Percentiles rank a stretch among this genome's conserved stretches.
phyloP scores from a whole-genome alignment of 2,888 invertebrate species.

The Girardia tigrina region DNA sequence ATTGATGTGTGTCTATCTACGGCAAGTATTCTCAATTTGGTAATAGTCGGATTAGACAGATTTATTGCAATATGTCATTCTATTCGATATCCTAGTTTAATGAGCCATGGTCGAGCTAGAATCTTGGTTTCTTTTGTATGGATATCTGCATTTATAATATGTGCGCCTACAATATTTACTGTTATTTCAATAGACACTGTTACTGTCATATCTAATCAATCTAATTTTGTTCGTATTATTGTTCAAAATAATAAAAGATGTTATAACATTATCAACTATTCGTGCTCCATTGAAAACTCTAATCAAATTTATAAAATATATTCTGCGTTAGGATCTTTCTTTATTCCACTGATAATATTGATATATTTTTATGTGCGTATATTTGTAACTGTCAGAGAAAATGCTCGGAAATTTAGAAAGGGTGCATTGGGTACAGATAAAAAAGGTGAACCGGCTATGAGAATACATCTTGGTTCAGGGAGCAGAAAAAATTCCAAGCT shows the following conservation, averaged over 20 bases:
- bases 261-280: neutral
- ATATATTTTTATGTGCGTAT: constrained; percentile 28
- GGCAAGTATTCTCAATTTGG: constrained; percentile 70
- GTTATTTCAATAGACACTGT: neutral
- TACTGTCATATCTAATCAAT: neutral
- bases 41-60: constrained; percentile 73
- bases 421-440: constrained; percentile 21
- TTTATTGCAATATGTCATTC: constrained; percentile 92
- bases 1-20: constrained; percentile 62
- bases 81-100: constrained; percentile 76
- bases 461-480: constrained; percentile 20
- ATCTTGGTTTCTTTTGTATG: constrained; percentile 30
- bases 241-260: neutral
- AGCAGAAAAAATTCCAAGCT: neutral
- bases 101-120: constrained; percentile 53
- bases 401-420: constrained; percentile 18
- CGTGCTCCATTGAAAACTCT: constrained; percentile 18
- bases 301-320: constrained; percentile 24
- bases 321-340: constrained; percentile 34
- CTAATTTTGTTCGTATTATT: neutral
- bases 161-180: constrained; percentile 28
- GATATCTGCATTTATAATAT: constrained; percentile 29
- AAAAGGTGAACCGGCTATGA: constrained; percentile 21
- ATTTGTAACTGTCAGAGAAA: constrained; percentile 15
- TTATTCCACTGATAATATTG: constrained; percentile 27